Conservation (phyloP, 2,113 vertebrate species). For the Bubo scandiacus region DNA sequence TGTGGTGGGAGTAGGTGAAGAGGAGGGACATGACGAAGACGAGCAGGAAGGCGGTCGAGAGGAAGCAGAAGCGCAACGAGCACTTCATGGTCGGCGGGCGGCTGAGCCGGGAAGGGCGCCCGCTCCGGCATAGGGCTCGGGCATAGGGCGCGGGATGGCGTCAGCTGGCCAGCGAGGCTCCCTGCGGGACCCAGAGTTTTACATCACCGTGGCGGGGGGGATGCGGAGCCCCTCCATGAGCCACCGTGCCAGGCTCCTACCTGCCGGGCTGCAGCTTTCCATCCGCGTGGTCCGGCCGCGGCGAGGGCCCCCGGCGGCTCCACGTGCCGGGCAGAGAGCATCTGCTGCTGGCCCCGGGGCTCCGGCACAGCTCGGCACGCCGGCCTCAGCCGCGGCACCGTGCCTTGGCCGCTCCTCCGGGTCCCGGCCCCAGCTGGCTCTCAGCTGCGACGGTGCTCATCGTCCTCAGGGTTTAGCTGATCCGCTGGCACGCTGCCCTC, state of each 20-base stretch:
- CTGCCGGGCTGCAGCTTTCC: constrained; percentile 36
- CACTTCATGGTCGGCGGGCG: constrained; percentile 80
- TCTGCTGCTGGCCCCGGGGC: not conserved
- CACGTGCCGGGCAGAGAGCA: not conserved
- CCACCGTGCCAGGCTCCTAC: not conserved
- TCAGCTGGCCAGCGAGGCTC: constrained; percentile 34
- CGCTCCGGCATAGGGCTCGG: constrained; percentile 38
- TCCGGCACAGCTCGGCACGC: not conserved
- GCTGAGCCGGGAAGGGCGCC: constrained; percentile 11
- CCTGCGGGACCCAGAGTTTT: not conserved
- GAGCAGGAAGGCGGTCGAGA: constrained; percentile 85
- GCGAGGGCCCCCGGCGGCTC: not conserved
- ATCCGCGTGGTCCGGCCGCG: not conserved
- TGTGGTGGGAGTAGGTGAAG: constrained; percentile 92
- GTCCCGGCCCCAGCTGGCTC: not conserved
- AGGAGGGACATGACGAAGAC: constrained; percentile 94
- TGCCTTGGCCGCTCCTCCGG: not conserved
- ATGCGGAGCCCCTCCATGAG: fast-evolving
- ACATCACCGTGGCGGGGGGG: fast-evolving
- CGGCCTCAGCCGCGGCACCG: not conserved
- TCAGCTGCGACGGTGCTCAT: not conserved
- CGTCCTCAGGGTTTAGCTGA: not conserved
- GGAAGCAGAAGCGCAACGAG: constrained; percentile 89
- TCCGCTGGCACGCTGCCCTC: not conserved
- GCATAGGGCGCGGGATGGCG: constrained; percentile 20